Evolutionary conservation across 1,140 invertebrate species (phyloP).

Genomic region (Drosophila cardini): DNA sequence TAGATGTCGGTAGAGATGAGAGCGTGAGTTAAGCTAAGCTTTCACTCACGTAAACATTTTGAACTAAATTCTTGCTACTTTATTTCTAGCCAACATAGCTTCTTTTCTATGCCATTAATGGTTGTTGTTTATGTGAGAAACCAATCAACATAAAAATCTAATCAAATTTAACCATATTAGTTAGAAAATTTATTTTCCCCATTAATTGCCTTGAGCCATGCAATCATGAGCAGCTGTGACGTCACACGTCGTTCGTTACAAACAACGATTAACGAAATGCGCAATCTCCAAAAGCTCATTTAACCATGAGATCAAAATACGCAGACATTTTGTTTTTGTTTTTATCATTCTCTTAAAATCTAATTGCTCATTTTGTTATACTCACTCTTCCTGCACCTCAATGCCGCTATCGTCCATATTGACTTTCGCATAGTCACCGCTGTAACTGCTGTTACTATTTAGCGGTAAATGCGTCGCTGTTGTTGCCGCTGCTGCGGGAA

Average conservation of each 20-base stretch:
- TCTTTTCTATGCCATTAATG: neutral
- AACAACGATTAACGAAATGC: neutral
- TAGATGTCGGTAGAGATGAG: slow-evolving; percentile 21
- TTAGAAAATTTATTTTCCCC: slow-evolving; percentile 8
- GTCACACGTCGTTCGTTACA: slow-evolving; percentile 4
- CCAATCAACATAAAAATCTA: slow-evolving; percentile 10
- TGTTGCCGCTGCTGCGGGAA: slow-evolving; percentile 21
- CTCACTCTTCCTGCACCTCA: slow-evolving; percentile 87
- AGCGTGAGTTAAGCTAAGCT: slow-evolving; percentile 16
- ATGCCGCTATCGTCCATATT: slow-evolving; percentile 83
- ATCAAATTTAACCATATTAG: slow-evolving; percentile 14
- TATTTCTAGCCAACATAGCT: too few relatives aligned
- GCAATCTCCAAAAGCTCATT: neutral
- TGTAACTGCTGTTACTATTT: slow-evolving; percentile 22
- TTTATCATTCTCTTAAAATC: neutral
- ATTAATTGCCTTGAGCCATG: slow-evolving; percentile 20
- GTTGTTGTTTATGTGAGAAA: slow-evolving; percentile 1
- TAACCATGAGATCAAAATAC: slow-evolving; percentile 7
- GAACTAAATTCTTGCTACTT: too few relatives aligned
- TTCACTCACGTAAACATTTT: neutral
- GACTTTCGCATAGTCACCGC: slow-evolving; percentile 64
- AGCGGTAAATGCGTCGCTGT: slow-evolving; percentile 56
- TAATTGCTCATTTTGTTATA: slow-evolving; percentile 53
- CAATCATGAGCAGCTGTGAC: slow-evolving; percentile 10
- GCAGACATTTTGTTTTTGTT: slow-evolving; percentile 14